Evolutionary conservation across 2,888 invertebrate genomes (phyloP), one percentile per base, ranked within the genome.

Genomic region (Ochropacha duplaris): DNA sequence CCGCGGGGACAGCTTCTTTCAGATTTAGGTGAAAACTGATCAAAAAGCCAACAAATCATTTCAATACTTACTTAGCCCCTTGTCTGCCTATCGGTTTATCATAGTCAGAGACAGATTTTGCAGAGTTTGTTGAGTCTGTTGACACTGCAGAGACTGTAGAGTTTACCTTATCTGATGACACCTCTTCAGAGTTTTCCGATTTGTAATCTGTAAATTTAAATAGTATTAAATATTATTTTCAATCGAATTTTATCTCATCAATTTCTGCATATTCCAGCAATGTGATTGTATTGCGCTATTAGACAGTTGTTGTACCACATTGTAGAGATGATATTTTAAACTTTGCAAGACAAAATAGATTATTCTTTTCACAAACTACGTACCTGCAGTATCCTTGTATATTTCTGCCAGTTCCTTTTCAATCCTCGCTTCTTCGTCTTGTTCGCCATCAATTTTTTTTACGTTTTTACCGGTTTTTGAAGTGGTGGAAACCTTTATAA

Each of bases 341-440:
- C 11, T 28, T 9, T 9, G 28, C 9, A 1, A 12, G 12, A 12
- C 31, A 31, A 3, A n/a, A 28, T 44, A 6, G 22, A 36, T 50
- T 39, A 44, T 22, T 54, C 28, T n/a, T 8, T 8, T 49, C 56
- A 31, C 1, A 24, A 24, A 24, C 31, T 64, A 85, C n/a, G 1
- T 36, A n/a, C 85, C 87, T 2, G 78, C 57, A 19, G 74, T 81
- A 34, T 92, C 92, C 50, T 86, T 90, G 61, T 92, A 92, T 3
- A 91, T 81, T 11, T 90, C 92, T 0, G 87, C 84, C 0, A 92
- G 58, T 49, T 91, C 91, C 59, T 90, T 90, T 62, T 90, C 90
- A 8, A 91, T 84, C 9, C 78, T 82, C 0, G 74, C 77, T 34
- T 91, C 91, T 0, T 91, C 92, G 0, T 89, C 88, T 8, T 61